phyloP scores from a whole-genome alignment of 1,140 invertebrate genomes.

The Sycophila sp. region DNA sequence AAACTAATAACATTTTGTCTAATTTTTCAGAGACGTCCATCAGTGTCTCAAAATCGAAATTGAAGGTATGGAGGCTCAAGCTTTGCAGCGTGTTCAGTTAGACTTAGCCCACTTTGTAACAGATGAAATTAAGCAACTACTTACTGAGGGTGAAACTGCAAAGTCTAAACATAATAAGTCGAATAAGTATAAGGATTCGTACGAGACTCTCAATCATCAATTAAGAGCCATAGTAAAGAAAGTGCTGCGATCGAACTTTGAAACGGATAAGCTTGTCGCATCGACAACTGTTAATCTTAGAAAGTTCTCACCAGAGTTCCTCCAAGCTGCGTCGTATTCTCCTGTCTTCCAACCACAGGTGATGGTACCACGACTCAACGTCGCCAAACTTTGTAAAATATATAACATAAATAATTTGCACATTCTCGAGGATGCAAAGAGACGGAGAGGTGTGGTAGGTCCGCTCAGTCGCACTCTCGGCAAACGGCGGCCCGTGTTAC shows the following conservation, averaged over 20 bases:
- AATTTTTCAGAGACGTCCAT: slow-evolving; percentile 40
- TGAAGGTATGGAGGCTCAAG: slow-evolving; percentile 53
- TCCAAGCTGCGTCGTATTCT: slow-evolving; percentile 50
- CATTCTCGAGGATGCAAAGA: slow-evolving; percentile 17
- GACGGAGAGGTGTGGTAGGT: slow-evolving; percentile 4
- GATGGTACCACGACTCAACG: slow-evolving; percentile 48
- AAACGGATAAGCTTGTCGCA: slow-evolving; percentile 31
- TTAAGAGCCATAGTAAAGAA: slow-evolving; percentile 59
- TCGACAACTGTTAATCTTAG: slow-evolving; percentile 6
- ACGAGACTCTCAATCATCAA: slow-evolving; percentile 51
- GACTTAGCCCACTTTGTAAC: slow-evolving; percentile 56
- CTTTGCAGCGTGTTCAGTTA: slow-evolving; percentile 53
- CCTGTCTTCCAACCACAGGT: slow-evolving; percentile 59
- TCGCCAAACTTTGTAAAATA: slow-evolving; percentile 32
- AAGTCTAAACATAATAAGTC: background rate
- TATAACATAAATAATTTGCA: slow-evolving; percentile 18
- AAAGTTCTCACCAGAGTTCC: slow-evolving; percentile 46
- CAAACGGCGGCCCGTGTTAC: slow-evolving; percentile 6
- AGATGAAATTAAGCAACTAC: slow-evolving; percentile 48
- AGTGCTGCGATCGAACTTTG: slow-evolving; percentile 57
- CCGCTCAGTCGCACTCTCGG: slow-evolving; percentile 24
- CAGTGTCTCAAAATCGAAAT: slow-evolving; percentile 61
- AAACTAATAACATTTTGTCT: background rate
- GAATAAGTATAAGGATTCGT: slow-evolving; percentile 42
- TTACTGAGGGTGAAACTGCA: background rate